Evolutionary conservation across 1,140 invertebrate species (phyloP), one percentile per base, ranked within the genome.

Genomic region (Megalopta genalis): DNA sequence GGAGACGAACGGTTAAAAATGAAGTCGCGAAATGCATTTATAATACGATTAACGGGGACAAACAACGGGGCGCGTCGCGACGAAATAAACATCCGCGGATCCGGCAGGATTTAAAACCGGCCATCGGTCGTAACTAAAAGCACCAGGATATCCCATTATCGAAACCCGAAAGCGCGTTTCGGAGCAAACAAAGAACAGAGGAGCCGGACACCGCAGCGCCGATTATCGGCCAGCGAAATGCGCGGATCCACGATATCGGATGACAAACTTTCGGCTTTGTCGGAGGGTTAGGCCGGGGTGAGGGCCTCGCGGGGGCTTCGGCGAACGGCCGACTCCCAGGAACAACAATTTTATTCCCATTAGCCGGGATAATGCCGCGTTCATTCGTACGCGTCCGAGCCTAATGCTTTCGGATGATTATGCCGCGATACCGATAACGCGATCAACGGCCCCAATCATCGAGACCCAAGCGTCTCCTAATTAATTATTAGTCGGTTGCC

Each of bases 281-380:
- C 67, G 10, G 23, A 37, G 60, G 18, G 52, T 46, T n/a, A 18
- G 37, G n/a, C 18, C n/a, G n/a, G n/a, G n/a, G 49, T 54, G 18
- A 16, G 21, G 14, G 46, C 67, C 21, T 59, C 57, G 57, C 37
- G 57, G n/a, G 27, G 16, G 32, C 37, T 23, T 16, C 37, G 52
- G 8, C n/a, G 32, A 46, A 12, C 75, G 54, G n/a, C 49, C 42
- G 57, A 37, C 39, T 42, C 57, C 39, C 82, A 68, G 68, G 42
- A 80, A 79, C 81, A 85, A 85, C 85, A 83, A 86, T 89, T 89
- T 90, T 87, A 89, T 87, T 88, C 73, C 69, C 84, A 84, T 88
- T 89, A 86, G 82, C 81, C 75, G 73, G 62, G 78, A 88, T 87
- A 87, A 87, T 85, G 80, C 65, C 62, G 42, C 78, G 73, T 83